phyloP scores from a whole-genome alignment of 2,888 invertebrate species.

The Drosophila rubida region DNA sequence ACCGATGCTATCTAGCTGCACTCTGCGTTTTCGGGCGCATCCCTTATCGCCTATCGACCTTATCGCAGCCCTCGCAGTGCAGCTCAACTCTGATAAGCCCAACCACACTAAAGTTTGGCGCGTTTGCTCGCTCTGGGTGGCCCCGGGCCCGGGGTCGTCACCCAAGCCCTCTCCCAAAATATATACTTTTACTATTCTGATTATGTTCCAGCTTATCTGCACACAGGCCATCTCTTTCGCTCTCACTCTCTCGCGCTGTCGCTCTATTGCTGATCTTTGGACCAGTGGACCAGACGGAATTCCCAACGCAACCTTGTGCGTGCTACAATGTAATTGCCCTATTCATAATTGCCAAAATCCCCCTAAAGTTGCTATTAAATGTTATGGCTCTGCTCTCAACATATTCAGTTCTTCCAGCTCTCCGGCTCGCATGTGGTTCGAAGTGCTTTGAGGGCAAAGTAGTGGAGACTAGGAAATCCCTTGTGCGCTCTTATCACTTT shows the following conservation, averaged over 20 bases:
- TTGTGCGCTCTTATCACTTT: neutral
- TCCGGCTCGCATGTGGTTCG: neutral
- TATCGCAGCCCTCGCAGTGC: neutral
- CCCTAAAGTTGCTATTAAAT: neutral
- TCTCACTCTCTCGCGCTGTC: too few species aligned
- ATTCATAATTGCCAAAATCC: too few species aligned
- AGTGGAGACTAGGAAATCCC: neutral
- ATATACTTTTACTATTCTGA: neutral
- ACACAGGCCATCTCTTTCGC: too few species aligned
- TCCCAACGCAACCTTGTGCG: slow-evolving; percentile 21
- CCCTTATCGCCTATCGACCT: slow-evolving; percentile 16
- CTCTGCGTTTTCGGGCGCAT: neutral
- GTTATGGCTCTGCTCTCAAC: neutral
- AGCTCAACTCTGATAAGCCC: slow-evolving; percentile 20
- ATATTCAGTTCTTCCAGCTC: neutral
- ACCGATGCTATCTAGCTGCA: slow-evolving; percentile 12
- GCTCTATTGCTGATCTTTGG: slow-evolving; percentile 28
- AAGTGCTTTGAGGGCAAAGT: neutral
- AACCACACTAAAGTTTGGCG: slow-evolving; percentile 10
- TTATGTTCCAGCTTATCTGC: slow-evolving; percentile 24
- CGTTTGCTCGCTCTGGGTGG: slow-evolving; percentile 32
- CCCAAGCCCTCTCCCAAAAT: slow-evolving; percentile 7
- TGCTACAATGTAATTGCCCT: slow-evolving; percentile 2
- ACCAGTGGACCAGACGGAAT: slow-evolving; percentile 37
- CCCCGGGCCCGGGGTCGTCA: slow-evolving; percentile 8